Percentiles rank a stretch among this genome's conserved stretches.
These are phyloP conservation scores for Notarius quadriscutis DNA, from an alignment of 2,113 vertebrate species.

Conservation along the genomic window DNA sequence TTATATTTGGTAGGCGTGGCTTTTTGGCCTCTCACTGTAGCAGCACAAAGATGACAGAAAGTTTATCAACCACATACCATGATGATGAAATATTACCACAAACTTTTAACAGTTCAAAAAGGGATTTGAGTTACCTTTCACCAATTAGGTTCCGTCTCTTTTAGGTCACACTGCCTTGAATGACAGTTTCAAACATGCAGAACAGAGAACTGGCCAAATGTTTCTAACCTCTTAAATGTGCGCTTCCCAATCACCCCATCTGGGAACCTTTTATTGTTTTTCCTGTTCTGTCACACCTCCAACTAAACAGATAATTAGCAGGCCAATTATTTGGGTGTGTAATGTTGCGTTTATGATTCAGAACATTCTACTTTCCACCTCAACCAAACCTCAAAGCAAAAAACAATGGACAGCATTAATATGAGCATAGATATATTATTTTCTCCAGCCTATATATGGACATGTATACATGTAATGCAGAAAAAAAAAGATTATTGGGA, in stretches of 20 bases:
- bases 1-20: constrained; percentile 63
- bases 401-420: background rate
- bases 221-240: background rate
- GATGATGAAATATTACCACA: background rate
- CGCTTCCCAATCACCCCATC: background rate
- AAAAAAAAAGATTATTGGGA: background rate
- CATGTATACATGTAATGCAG: background rate
- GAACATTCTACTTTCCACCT: background rate
- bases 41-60: background rate
- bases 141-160: background rate
- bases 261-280: background rate
- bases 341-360: background rate
- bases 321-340: background rate
- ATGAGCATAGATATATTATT: background rate
- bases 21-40: background rate
- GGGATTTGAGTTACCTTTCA: background rate
- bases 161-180: background rate
- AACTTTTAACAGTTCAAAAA: background rate
- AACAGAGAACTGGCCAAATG: too few species aligned
- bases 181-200: background rate
- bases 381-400: background rate
- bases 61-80: background rate
- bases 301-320: background rate
- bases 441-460: background rate
- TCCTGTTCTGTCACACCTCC: background rate